Evolutionary conservation across 2,888 invertebrate species (phyloP), one percentile per base, ranked within the genome.

Genomic region (Ophion ellenae): DNA sequence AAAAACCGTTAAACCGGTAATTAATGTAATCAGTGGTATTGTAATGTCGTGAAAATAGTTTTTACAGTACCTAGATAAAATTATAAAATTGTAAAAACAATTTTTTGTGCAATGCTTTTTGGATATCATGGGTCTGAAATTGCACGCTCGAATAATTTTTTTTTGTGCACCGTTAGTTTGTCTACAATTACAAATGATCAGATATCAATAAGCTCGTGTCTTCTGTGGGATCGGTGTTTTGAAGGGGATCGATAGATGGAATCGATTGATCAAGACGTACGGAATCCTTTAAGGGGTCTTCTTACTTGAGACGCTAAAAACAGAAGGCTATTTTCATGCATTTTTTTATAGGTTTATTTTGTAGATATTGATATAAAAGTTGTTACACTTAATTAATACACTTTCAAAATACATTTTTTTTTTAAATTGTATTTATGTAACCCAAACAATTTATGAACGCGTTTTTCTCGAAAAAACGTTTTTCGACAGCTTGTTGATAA

Each of bases 161-260:
- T 7, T 32, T 17, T 20, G 4, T 10, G 10, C 40, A 36, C 10
- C 32, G 20, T 32, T 10, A 36, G 32, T 11, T n/a, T 32, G 10
- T 36, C 2, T 4, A 9, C 10, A 74, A 63, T 45, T 0, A 3
- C 2, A 24, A 36, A 66, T 57, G 47, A 28, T 17, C 11, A 64
- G 10, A 64, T 36, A 64, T 28, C 0, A 45, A 76, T 53, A 32
- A n/a, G 9, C 64, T n/a, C 14, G 17, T 20, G 53, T 28, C 40
- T 74, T 28, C 40, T 53, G 40, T 32, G 67, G 14, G 67, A 67
- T 77, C 66, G 4, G 10, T 20, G n/a, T 66, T 53, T 76, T 53
- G 28, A 28, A 66, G 66, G 66, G 66, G 32, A 40, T 40, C 53
- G 76, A 66, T 76, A 66, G 32, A 10, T 59, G 32, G 10, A 59